phyloP scores from a whole-genome alignment of 2,113 vertebrate species.

The Poeciliopsis retropinna region DNA sequence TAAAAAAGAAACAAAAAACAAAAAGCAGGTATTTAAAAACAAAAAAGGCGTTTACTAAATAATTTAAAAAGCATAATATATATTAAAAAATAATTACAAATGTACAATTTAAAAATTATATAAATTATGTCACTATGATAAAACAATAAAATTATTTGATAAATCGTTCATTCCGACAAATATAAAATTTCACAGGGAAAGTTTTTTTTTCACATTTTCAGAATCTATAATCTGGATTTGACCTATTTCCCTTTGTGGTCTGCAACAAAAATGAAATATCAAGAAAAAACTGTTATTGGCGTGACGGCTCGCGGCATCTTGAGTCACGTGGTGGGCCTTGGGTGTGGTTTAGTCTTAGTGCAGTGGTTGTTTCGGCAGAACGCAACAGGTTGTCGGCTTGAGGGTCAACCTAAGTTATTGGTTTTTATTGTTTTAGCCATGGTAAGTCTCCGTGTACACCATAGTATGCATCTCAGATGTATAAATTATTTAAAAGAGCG shows the following conservation, averaged over 20 bases:
- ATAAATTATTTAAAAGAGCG: background rate
- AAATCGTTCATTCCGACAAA: background rate
- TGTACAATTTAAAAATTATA: too few relatives aligned
- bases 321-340: constrained; percentile 12
- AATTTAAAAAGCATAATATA: too few relatives aligned
- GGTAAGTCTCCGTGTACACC: constrained; percentile 36
- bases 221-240: background rate
- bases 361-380: constrained; percentile 2
- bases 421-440: constrained; percentile 64
- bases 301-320: too few relatives aligned
- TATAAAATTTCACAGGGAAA: background rate
- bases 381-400: background rate
- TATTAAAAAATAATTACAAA: too few relatives aligned
- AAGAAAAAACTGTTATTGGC: background rate
- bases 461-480: background rate
- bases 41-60: too few relatives aligned
- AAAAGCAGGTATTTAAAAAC: too few relatives aligned
- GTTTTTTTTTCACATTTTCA: background rate
- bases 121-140: too few relatives aligned
- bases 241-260: background rate
- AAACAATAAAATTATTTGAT: background rate
- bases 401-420: constrained; percentile 4
- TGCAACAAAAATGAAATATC: too few relatives aligned
- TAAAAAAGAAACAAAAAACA: too few relatives aligned
- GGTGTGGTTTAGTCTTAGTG: constrained; percentile 16